Evolutionary conservation across 23 tunicate genomes (phyloP).

Genomic region (Corella eumyota): DNA sequence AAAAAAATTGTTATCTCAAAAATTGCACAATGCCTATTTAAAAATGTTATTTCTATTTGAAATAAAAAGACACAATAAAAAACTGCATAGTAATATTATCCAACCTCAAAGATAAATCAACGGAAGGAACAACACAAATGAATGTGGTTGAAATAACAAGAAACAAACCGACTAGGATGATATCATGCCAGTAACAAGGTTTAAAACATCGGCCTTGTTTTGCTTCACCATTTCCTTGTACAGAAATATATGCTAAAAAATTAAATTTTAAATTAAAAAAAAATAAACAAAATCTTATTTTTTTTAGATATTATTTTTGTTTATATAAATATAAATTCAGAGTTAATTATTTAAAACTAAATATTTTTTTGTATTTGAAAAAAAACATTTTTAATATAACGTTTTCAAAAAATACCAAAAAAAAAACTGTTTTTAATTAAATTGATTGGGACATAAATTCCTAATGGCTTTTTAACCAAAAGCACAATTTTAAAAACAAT

Average conservation of each 20-base stretch:
- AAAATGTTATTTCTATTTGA: too few relatives aligned
- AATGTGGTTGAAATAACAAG: constrained; percentile 65
- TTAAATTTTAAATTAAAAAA: background rate
- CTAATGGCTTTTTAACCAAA: too few relatives aligned
- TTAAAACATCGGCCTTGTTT: constrained; percentile 32
- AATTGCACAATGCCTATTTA: too few relatives aligned
- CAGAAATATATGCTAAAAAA: background rate
- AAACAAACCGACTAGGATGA: constrained; percentile 53
- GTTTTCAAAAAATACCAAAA: too few relatives aligned
- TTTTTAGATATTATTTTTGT: background rate
- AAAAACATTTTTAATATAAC: too few relatives aligned
- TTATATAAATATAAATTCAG: background rate
- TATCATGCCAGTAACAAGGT: constrained; percentile 41
- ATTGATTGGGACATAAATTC: too few relatives aligned
- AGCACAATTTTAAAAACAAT: too few relatives aligned
- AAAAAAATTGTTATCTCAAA: too few relatives aligned
- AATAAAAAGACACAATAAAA: too few relatives aligned
- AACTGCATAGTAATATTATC: too few relatives aligned
- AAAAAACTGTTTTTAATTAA: too few relatives aligned
- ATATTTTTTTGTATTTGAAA: background rate
- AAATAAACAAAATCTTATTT: background rate
- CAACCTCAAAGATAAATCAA: constrained; percentile 70
- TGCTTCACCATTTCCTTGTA: constrained; percentile 11
- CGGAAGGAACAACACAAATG: constrained; percentile 74
- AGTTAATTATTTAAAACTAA: background rate